A percentile compares a stretch with the other conserved stretches of the same genome.
phyloP scores from a whole-genome alignment of 1,140 invertebrate species.

The Amphibalanus amphitrite region DNA sequence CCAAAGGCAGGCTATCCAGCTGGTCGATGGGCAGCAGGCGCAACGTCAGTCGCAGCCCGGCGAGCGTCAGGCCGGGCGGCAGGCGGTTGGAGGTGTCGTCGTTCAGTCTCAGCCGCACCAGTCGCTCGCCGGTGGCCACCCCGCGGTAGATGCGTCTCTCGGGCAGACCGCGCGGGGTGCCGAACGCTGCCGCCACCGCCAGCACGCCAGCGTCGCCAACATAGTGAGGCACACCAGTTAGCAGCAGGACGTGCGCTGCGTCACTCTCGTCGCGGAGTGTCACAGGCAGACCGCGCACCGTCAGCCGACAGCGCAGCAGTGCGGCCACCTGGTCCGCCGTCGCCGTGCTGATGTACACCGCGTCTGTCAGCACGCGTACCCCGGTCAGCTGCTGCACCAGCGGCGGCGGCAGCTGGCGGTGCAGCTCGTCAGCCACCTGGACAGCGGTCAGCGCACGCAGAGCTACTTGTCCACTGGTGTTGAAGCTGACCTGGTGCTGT shows the following conservation, averaged over 20 bases:
- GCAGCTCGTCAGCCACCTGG: not conserved
- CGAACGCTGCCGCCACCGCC: conserved; percentile 24
- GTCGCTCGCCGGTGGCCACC: conserved; percentile 29
- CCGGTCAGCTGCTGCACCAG: conserved; percentile 21
- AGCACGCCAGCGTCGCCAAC: conserved; percentile 23
- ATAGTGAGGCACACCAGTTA: conserved; percentile 25
- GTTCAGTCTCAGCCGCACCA: conserved; percentile 21
- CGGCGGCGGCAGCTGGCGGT: not conserved
- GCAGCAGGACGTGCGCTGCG: conserved; percentile 23
- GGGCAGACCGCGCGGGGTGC: conserved; percentile 24
- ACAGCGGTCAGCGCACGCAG: not conserved
- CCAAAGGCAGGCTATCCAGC: not conserved
- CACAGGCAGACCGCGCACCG: conserved; percentile 21
- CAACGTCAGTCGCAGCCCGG: not conserved
- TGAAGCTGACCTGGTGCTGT: not conserved
- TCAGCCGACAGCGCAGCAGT: conserved; percentile 20
- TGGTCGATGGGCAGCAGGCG: not conserved
- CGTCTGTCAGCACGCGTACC: conserved; percentile 21
- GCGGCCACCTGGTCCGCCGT: conserved; percentile 19
- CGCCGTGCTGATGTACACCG: conserved; percentile 24
- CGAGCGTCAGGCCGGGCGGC: not conserved
- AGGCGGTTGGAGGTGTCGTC: not conserved
- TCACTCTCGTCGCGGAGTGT: conserved; percentile 23
- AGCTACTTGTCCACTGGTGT: not conserved
- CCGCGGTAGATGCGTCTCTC: conserved; percentile 29